phyloP scores from a whole-genome alignment of 2,797 vertebrate genomes.

The Gouania willdenowi region DNA sequence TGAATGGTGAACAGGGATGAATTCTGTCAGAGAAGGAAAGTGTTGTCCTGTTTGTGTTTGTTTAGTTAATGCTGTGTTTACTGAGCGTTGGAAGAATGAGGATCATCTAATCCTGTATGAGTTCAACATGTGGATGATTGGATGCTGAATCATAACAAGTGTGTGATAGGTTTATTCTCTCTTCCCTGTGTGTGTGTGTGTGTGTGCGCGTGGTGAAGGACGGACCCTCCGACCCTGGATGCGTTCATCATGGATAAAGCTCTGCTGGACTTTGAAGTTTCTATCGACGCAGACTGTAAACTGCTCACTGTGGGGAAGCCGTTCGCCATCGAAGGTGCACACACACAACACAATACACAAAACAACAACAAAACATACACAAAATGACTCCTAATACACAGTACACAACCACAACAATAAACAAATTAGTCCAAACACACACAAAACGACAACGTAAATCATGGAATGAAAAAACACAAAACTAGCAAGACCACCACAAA shows the following conservation, averaged over 20 bases:
- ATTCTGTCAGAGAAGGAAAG: slow-evolving; percentile 33
- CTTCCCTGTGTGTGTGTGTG: slow-evolving; percentile 19
- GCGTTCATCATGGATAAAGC: slow-evolving; percentile 99
- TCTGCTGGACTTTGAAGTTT: slow-evolving; percentile 94
- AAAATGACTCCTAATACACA: fast-evolving
- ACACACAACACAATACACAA: no score
- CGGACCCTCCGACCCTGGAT: slow-evolving; percentile 89
- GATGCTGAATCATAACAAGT: background rate
- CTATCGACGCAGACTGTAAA: slow-evolving; percentile 92
- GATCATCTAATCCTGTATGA: slow-evolving; percentile 54
- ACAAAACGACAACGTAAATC: no score
- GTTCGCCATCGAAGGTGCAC: slow-evolving; percentile 91
- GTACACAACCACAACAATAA: no score
- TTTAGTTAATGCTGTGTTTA: slow-evolving; percentile 69
- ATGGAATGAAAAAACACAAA: no score
- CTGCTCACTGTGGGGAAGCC: slow-evolving; percentile 93
- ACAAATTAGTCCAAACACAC: no score
- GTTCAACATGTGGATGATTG: slow-evolving; percentile 37
- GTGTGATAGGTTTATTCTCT: slow-evolving; percentile 13
- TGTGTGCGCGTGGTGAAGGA: slow-evolving; percentile 75
- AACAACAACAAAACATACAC: no score
- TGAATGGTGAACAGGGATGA: slow-evolving; percentile 61
- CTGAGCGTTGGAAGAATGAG: slow-evolving; percentile 39
- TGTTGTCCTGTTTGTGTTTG: slow-evolving; percentile 43
- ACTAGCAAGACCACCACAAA: no score